A percentile compares a stretch with the other conserved stretches of the same genome.
Conservation (phyloP, 2,113 vertebrate genomes). For the Motacilla tschutschensis region DNA sequence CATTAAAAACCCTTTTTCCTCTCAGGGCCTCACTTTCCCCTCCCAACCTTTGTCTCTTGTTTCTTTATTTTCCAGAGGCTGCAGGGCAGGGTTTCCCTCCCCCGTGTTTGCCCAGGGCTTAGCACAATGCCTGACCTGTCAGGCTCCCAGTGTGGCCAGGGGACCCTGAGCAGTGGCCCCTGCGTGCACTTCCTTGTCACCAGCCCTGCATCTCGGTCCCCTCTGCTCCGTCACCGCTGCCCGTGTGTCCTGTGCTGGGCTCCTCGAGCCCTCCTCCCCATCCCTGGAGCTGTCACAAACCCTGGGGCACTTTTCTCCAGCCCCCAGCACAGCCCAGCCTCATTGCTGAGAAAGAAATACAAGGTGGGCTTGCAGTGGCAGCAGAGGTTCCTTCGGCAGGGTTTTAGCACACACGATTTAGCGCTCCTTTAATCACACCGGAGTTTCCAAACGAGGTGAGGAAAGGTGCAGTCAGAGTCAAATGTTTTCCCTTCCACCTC, state of each 20-base stretch:
- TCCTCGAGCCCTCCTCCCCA: background rate
- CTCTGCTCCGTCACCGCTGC: background rate
- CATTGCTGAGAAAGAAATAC: background rate
- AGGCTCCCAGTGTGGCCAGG: background rate
- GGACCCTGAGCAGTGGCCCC: background rate
- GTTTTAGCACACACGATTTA: background rate
- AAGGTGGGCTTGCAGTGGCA: background rate
- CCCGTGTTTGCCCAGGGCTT: conserved; percentile 27
- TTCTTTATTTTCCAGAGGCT: conserved; percentile 42
- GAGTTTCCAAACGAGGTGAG: background rate
- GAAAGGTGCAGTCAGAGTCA: background rate
- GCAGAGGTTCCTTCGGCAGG: background rate
- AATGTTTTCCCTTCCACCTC: background rate
- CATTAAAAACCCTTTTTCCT: conserved; percentile 11
- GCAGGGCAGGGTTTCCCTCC: conserved; percentile 60
- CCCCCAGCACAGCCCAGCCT: background rate
- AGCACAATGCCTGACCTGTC: conserved; percentile 53
- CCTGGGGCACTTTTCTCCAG: background rate
- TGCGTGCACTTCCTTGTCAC: background rate
- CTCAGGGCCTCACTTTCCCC: conserved; percentile 46
- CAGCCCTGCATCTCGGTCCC: background rate
- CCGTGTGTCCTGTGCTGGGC: background rate
- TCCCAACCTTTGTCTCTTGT: conserved; percentile 56
- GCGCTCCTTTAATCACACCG: rapidly evolving
- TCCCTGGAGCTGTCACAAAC: background rate